These are phyloP conservation scores for Cryptosula pallasiana DNA, from an alignment of 2,888 invertebrate genomes.

Conservation along the genomic window DNA sequence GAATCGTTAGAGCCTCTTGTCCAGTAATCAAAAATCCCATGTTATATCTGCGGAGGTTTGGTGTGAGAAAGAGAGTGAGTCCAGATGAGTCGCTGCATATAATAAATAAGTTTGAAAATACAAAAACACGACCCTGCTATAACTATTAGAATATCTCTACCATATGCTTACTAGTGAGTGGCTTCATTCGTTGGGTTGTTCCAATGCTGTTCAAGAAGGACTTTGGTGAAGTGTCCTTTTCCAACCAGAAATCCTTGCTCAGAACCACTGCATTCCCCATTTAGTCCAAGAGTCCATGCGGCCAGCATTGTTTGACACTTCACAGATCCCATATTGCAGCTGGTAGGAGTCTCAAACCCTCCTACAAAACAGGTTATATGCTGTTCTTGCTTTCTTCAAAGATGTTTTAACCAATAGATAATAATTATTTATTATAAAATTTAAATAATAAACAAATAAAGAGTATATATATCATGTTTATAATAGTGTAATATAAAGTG, in stretches of 20 bases:
- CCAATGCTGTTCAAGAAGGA: conserved; percentile 25
- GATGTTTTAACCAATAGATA: too few species aligned
- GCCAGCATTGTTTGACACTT: conserved; percentile 13
- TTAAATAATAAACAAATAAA: too few species aligned
- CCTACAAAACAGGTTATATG: too few species aligned
- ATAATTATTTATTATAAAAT: too few species aligned
- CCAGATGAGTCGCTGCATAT: not conserved
- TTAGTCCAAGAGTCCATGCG: conserved; percentile 25
- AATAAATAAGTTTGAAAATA: too few species aligned
- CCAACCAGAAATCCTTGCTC: conserved; percentile 26
- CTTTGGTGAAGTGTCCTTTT: conserved; percentile 16
- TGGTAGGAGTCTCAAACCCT: not conserved
- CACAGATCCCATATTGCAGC: not conserved
- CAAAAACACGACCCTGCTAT: too few species aligned
- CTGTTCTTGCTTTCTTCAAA: too few species aligned
- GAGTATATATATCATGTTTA: too few species aligned
- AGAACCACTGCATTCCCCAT: conserved; percentile 15
- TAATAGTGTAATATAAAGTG: too few species aligned
- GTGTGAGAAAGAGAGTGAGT: not conserved
- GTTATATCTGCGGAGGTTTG: not conserved
- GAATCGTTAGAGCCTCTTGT: not conserved
- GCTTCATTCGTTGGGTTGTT: not conserved
- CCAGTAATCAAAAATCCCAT: not conserved
- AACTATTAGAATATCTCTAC: too few species aligned
- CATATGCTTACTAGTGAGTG: not conserved